Evolutionary conservation across 2,888 invertebrate genomes (phyloP), one percentile per base, ranked within the genome.

Genomic region (Dromius quadrimaculatus): DNA sequence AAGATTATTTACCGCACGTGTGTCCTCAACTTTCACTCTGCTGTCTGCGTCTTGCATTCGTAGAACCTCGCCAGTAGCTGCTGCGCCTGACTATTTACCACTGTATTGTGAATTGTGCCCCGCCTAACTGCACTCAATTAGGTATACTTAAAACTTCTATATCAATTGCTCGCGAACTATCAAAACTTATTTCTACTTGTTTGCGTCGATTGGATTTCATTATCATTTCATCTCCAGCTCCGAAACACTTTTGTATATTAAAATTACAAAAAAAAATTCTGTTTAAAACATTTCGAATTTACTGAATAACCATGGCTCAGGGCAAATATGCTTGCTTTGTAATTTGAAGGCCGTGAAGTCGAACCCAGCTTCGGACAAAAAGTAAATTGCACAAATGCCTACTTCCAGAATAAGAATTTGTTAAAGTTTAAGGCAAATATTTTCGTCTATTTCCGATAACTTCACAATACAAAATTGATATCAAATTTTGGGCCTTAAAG

Each of bases 1-100:
- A 4, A 43, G 57, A 54, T 57, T 68, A 65, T 65, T 22, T 57
- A 68, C 28, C 45, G 28, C 57, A 68, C 57, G 57, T 68, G 66
- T 68, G 66, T 68, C 66, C 57, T 68, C 66, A 68, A 57, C 66
- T 68, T 68, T 68, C 66, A 68, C 66, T 68, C 36, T 28, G 22
- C 62, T 13, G n/a, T 38, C 62, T 57, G 34, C 17, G 15, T 50
- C 13, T 8, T 50, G 57, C 34, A 32, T 57, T 28, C 19, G 13
- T 17, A 28, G 57, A 47, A 47, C 9, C 23, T 22, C 6, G 41
- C 2, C 38, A 38, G 41, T 41, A 41, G 41, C 41, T 41, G 41
- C 41, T 41, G 13, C 36, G 6, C 15, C 15, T 41, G 13, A 4
- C 41, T 41, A 41, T 41, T 41, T 41, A 41, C 36, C 9, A 36